These are phyloP conservation scores for Tetramorium bicarinatum DNA, from an alignment of 2,888 invertebrate species.

Conservation along the genomic window DNA sequence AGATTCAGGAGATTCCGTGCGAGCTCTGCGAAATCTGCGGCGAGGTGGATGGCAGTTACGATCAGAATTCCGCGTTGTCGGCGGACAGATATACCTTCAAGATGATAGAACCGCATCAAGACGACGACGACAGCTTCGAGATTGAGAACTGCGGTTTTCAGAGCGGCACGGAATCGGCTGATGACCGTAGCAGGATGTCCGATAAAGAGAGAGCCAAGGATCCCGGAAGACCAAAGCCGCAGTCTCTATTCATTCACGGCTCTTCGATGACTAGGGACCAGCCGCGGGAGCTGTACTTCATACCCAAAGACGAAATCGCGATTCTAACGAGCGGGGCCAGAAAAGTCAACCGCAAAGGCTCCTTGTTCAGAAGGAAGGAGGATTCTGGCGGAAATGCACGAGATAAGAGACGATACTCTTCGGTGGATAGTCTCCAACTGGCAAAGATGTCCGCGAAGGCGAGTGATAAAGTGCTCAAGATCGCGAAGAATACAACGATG, in stretches of 20 bases:
- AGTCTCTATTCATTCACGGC: constrained; percentile 56
- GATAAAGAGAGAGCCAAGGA: constrained; percentile 32
- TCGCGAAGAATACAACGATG: constrained; percentile 75
- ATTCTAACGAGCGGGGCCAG: constrained; percentile 73
- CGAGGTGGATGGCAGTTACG: constrained; percentile 74
- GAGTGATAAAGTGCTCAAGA: constrained; percentile 74
- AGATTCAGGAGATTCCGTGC: constrained; percentile 69
- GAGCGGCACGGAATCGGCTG: constrained; percentile 50
- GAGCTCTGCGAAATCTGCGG: constrained; percentile 84
- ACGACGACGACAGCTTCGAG: constrained; percentile 78
- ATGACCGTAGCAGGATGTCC: constrained; percentile 44
- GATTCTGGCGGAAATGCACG: constrained; percentile 63
- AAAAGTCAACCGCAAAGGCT: constrained; percentile 80
- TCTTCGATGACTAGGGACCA: constrained; percentile 61
- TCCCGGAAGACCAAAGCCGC: constrained; percentile 28
- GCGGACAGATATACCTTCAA: constrained; percentile 53
- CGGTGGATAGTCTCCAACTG: constrained; percentile 83
- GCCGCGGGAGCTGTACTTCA: constrained; percentile 68
- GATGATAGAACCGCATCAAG: constrained; percentile 59
- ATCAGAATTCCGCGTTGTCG: constrained; percentile 51
- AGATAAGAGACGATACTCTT: constrained; percentile 82
- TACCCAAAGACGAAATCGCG: constrained; percentile 79
- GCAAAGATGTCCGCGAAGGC: constrained; percentile 72
- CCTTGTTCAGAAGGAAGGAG: constrained; percentile 75
- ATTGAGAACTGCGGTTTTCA: constrained; percentile 82